phyloP scores from a whole-genome alignment of 2,888 invertebrate species.

The Abscondita cerata region DNA sequence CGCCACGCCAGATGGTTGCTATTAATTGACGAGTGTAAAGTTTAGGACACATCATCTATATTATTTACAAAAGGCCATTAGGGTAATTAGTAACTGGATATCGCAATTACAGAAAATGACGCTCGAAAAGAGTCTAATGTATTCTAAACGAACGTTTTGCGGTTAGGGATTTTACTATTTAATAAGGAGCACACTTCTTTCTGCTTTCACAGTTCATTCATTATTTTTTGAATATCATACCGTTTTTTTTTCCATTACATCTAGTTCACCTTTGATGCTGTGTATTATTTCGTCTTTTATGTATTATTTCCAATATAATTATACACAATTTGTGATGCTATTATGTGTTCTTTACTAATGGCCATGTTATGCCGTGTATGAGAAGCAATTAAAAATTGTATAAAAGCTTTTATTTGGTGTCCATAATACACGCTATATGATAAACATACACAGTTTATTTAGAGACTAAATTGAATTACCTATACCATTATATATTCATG shows the following conservation, averaged over 20 bases:
- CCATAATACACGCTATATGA: slow-evolving; percentile 16
- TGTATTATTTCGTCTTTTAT: slow-evolving; percentile 35
- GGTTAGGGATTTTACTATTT: slow-evolving; percentile 37
- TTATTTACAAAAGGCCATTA: slow-evolving; percentile 47
- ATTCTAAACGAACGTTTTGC: slow-evolving; percentile 41
- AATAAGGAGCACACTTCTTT: slow-evolving; percentile 37
- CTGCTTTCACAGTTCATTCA: slow-evolving; percentile 33
- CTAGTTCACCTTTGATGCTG: slow-evolving; percentile 32
- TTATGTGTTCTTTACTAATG: slow-evolving; percentile 35
- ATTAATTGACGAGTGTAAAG: slow-evolving; percentile 43
- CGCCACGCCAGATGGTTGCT: slow-evolving; percentile 42
- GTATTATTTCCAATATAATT: slow-evolving; percentile 35
- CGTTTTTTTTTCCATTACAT: slow-evolving; percentile 28
- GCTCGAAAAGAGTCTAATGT: slow-evolving; percentile 42
- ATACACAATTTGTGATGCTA: slow-evolving; percentile 36
- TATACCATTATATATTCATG: slow-evolving; percentile 1
- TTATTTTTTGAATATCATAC: slow-evolving; percentile 36
- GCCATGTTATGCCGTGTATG: slow-evolving; percentile 30
- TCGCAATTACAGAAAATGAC: slow-evolving; percentile 49
- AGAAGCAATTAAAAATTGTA: slow-evolving; percentile 33
- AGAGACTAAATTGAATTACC: background rate
- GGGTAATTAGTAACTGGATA: slow-evolving; percentile 54
- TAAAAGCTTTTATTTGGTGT: slow-evolving; percentile 27
- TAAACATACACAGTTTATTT: slow-evolving; percentile 14
- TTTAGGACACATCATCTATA: slow-evolving; percentile 38